These are phyloP conservation scores for Agrochola circellaris DNA, from an alignment of 2,888 invertebrate genomes.

Conservation along the genomic window DNA sequence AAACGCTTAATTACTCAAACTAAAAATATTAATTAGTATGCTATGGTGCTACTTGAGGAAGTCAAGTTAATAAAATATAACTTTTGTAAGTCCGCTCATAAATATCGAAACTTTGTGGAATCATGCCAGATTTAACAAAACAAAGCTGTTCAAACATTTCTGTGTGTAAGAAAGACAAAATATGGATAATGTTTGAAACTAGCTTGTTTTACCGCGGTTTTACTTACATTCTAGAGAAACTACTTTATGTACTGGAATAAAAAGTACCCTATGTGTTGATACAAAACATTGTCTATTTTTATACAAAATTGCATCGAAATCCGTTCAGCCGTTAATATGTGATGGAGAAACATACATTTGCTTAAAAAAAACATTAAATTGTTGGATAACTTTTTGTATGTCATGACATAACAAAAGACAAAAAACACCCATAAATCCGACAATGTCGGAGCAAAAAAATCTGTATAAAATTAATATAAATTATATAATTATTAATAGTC, in stretches of 20 bases:
- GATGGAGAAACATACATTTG: neutral
- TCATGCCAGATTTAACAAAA: constrained; percentile 40
- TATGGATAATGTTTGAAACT: constrained; percentile 7
- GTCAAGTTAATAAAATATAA: constrained; percentile 53
- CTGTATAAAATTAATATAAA: constrained; percentile 30
- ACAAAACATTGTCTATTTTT: neutral
- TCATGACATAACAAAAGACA: constrained; percentile 4
- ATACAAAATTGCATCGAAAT: neutral
- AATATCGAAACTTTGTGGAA: constrained; percentile 55
- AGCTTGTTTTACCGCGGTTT: neutral
- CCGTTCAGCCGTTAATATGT: neutral
- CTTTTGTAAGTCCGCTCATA: constrained; percentile 38
- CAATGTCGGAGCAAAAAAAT: constrained; percentile 31
- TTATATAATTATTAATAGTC: constrained; percentile 47
- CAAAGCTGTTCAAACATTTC: constrained; percentile 25
- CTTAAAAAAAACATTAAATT: neutral
- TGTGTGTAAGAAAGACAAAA: constrained; percentile 10
- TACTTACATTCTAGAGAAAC: neutral
- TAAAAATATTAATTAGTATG: constrained; percentile 65
- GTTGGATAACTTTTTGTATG: neutral
- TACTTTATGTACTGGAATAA: neutral
- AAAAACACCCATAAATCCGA: neutral
- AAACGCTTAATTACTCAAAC: constrained; percentile 44
- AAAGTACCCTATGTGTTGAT: neutral
- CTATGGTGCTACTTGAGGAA: constrained; percentile 45